Percentiles rank a stretch among this genome's conserved stretches.
phyloP scores from a whole-genome alignment of 2,113 vertebrate genomes.

The Odocoileus hemionus region DNA sequence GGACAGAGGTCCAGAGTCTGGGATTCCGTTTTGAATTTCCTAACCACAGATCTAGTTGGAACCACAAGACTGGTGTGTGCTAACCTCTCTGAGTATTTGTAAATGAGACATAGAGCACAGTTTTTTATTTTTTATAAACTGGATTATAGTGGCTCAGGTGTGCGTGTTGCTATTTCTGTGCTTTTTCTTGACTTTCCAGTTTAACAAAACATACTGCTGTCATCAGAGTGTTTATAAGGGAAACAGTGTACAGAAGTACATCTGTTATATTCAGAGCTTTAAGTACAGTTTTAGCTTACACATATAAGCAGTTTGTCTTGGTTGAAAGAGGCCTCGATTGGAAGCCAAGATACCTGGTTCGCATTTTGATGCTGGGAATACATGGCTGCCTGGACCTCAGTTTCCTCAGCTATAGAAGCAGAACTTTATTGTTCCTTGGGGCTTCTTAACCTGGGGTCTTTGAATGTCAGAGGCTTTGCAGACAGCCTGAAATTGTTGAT shows the following conservation, averaged over 20 bases:
- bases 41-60: background rate
- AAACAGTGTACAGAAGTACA: background rate
- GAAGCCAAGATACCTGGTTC: background rate
- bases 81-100: background rate
- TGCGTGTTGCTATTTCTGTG: background rate
- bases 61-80: background rate
- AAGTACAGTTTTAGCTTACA: background rate
- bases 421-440: background rate
- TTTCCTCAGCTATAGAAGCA: background rate
- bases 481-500: background rate
- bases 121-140: slow-evolving; percentile 21
- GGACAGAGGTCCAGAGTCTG: background rate
- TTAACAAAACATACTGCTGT: background rate
- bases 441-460: background rate
- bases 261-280: background rate
- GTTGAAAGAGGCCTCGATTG: background rate
- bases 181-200: background rate
- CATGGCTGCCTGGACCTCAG: background rate
- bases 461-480: background rate
- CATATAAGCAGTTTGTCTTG: background rate
- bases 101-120: background rate
- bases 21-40: background rate
- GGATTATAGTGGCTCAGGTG: background rate
- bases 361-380: background rate
- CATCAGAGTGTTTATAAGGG: background rate